These are phyloP conservation scores for Phalacrocorax carbo DNA, from an alignment of 2,113 vertebrate genomes.

Conservation along the genomic window DNA sequence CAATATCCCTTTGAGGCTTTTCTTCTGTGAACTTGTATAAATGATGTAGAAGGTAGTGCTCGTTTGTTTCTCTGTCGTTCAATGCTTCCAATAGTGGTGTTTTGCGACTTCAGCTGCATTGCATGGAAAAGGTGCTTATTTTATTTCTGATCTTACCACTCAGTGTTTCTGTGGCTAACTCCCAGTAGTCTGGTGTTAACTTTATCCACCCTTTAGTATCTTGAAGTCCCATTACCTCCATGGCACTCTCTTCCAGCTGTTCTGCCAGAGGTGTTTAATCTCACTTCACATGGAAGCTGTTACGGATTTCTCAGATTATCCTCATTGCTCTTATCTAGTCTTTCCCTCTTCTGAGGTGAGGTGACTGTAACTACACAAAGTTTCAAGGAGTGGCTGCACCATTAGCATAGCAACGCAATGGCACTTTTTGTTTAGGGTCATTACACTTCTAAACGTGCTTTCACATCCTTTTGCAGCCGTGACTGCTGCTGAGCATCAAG, in stretches of 20 bases:
- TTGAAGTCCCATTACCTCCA: not conserved
- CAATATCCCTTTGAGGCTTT: not conserved
- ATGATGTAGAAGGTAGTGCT: not conserved
- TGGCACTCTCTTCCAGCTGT: not conserved
- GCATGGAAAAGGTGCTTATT: not conserved
- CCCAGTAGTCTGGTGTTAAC: not conserved
- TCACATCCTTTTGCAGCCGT: not conserved
- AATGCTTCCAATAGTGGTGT: not conserved
- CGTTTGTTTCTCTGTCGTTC: not conserved
- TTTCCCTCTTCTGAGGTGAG: not conserved
- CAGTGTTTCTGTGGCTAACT: not conserved
- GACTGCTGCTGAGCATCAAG: not conserved
- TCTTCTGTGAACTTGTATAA: not conserved
- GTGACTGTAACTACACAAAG: not conserved
- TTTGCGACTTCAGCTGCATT: not conserved
- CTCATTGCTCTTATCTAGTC: not conserved
- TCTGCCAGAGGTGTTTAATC: not conserved
- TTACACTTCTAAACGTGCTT: not conserved
- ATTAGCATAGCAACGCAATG: not conserved
- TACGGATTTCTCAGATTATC: not conserved
- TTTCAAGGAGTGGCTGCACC: not conserved
- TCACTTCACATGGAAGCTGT: not conserved
- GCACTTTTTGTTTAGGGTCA: not conserved
- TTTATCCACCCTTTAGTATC: not conserved
- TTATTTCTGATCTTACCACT: not conserved